A percentile compares a stretch with the other conserved stretches of the same genome.
Conservation (phyloP, 2,888 invertebrate genomes). For the Autographa pulchrina region DNA sequence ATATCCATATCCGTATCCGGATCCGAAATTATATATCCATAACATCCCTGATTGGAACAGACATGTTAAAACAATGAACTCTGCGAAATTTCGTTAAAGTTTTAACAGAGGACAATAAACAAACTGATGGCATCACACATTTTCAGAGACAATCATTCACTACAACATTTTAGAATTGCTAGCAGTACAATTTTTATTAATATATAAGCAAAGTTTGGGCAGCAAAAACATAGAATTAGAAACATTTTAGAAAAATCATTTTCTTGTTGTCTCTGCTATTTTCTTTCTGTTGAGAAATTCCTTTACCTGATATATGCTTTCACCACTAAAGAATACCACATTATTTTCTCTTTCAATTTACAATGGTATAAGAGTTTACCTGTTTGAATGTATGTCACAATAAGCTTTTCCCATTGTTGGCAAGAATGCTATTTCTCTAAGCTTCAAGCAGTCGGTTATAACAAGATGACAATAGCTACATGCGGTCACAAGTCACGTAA, state of each 20-base stretch:
- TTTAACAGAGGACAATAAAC: slow-evolving; percentile 19
- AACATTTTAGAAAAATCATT: no score
- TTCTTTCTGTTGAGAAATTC: no score
- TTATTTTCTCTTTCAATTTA: no score
- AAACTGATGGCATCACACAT: slow-evolving; percentile 10
- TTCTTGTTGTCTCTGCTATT: no score
- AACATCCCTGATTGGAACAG: no score
- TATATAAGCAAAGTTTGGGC: not conserved
- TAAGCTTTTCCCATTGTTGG: not conserved
- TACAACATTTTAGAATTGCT: slow-evolving; percentile 21
- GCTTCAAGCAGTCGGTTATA: not conserved
- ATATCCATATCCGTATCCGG: no score
- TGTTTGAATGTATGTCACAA: not conserved
- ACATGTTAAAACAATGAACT: slow-evolving; percentile 25
- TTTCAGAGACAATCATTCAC: slow-evolving; percentile 5
- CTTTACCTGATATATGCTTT: no score
- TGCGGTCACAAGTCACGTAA: not conserved
- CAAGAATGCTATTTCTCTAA: not conserved
- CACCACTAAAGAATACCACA: no score
- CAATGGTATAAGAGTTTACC: no score
- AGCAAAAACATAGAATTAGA: not conserved
- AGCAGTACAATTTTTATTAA: not conserved
- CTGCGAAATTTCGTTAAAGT: slow-evolving; percentile 18
- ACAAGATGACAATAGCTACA: not conserved
- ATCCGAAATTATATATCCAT: no score